These are phyloP conservation scores for Drosophila tanythrix DNA, from an alignment of 2,888 invertebrate genomes.

Conservation along the genomic window DNA sequence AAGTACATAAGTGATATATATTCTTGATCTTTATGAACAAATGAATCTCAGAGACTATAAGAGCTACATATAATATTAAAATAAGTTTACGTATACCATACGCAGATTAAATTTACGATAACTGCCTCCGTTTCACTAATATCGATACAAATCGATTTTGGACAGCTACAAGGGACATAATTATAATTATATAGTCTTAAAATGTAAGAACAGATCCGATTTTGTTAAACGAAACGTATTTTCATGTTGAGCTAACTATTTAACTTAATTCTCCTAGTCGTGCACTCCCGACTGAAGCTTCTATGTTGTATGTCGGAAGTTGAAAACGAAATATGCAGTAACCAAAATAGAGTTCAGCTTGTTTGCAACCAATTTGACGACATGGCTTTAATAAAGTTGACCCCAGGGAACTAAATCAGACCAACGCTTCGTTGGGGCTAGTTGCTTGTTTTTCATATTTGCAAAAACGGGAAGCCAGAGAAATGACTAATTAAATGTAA, in stretches of 20 bases:
- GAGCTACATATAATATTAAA: not conserved
- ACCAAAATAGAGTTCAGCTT: not conserved
- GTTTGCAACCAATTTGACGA: conserved; percentile 1
- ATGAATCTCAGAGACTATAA: not conserved
- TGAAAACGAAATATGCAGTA: not conserved
- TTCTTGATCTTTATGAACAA: not conserved
- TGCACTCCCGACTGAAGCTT: not conserved
- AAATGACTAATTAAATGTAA: conserved; percentile 78
- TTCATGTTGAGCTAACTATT: not conserved
- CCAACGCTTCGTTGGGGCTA: conserved; percentile 14
- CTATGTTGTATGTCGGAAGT: not conserved
- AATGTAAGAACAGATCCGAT: not conserved
- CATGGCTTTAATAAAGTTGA: conserved; percentile 9
- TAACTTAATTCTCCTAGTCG: not conserved
- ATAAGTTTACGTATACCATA: not conserved
- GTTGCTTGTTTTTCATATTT: conserved; percentile 24
- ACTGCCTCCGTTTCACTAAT: not conserved
- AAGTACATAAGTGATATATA: not conserved
- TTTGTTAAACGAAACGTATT: not conserved
- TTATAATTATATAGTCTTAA: not conserved
- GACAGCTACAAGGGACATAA: not conserved
- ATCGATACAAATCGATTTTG: not conserved
- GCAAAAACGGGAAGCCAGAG: conserved; percentile 68
- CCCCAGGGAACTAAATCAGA: conserved; percentile 44
- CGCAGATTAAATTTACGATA: not conserved